Conservation (phyloP, 2,888 invertebrate species). For the Pseudococcus longispinus region DNA sequence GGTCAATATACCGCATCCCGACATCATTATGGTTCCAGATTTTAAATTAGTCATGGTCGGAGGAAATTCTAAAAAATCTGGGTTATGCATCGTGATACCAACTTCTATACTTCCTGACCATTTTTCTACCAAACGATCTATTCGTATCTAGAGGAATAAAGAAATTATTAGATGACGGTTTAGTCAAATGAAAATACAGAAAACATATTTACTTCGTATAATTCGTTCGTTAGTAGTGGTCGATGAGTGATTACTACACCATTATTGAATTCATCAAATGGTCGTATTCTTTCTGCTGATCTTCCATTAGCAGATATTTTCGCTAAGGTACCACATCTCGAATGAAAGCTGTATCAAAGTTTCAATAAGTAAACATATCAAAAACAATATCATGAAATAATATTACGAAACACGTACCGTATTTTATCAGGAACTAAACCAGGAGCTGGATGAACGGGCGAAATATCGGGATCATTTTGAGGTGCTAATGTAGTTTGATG, state of each 20-base stretch:
- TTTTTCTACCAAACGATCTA: conserved; percentile 90
- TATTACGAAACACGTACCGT: neutral
- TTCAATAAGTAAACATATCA: neutral
- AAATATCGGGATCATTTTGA: neutral
- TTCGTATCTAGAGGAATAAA: conserved; percentile 73
- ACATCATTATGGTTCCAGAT: conserved; percentile 90
- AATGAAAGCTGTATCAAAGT: conserved; percentile 71
- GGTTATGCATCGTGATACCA: conserved; percentile 92
- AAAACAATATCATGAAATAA: neutral
- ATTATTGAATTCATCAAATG: conserved; percentile 93
- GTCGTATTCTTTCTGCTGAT: conserved; percentile 85
- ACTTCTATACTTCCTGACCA: conserved; percentile 96
- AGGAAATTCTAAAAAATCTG: conserved; percentile 86
- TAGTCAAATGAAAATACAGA: neutral
- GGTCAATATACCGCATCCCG: conserved; percentile 93
- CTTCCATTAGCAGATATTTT: conserved; percentile 78
- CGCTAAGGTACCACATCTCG: conserved; percentile 85
- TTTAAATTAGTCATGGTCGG: conserved; percentile 98
- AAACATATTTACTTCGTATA: conserved; percentile 73
- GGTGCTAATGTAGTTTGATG: conserved; percentile 3
- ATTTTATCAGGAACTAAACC: conserved; percentile 37
- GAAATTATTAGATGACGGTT: neutral
- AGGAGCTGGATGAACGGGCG: neutral
- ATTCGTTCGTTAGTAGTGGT: conserved; percentile 83
- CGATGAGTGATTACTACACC: conserved; percentile 95